phyloP scores from a whole-genome alignment of 1,140 invertebrate species.

The Psix sp. region DNA sequence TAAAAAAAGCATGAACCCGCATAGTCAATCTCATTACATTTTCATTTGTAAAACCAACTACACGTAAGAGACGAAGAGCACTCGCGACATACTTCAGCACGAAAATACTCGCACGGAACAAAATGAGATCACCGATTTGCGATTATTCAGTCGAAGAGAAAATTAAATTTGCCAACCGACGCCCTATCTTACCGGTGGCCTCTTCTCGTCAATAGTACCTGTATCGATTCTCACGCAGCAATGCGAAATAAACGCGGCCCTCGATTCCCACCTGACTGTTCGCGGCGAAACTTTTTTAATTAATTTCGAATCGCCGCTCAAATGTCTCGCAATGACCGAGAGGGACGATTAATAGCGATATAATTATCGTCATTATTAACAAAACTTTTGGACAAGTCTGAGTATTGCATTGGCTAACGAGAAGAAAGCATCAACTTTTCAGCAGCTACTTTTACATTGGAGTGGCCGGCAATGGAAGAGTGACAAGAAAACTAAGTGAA shows the following conservation, averaged over 20 bases:
- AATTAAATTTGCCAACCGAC: slow-evolving; percentile 51
- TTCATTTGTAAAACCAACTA: slow-evolving; percentile 26
- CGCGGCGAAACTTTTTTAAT: slow-evolving; percentile 38
- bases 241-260: slow-evolving; percentile 35
- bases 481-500: slow-evolving; percentile 63
- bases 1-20: slow-evolving; percentile 18
- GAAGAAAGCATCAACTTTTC: slow-evolving; percentile 53
- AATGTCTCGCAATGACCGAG: neutral
- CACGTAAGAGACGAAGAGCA: slow-evolving; percentile 35
- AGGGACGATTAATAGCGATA: slow-evolving; percentile 27
- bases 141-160: slow-evolving; percentile 48
- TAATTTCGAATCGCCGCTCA: slow-evolving; percentile 13
- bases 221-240: slow-evolving; percentile 25
- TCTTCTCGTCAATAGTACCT: slow-evolving; percentile 41
- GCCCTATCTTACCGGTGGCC: slow-evolving; percentile 20
- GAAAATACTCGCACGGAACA: slow-evolving; percentile 22
- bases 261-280: slow-evolving; percentile 1
- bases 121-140: slow-evolving; percentile 51
- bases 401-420: slow-evolving; percentile 49
- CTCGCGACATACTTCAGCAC: slow-evolving; percentile 30
- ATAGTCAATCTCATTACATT: slow-evolving; percentile 51
- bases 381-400: slow-evolving; percentile 48
- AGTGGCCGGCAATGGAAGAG: slow-evolving; percentile 21
- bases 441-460: slow-evolving; percentile 43
- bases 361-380: slow-evolving; percentile 36